phyloP scores from a whole-genome alignment of 2,888 invertebrate genomes.

The Agrotis segetum region DNA sequence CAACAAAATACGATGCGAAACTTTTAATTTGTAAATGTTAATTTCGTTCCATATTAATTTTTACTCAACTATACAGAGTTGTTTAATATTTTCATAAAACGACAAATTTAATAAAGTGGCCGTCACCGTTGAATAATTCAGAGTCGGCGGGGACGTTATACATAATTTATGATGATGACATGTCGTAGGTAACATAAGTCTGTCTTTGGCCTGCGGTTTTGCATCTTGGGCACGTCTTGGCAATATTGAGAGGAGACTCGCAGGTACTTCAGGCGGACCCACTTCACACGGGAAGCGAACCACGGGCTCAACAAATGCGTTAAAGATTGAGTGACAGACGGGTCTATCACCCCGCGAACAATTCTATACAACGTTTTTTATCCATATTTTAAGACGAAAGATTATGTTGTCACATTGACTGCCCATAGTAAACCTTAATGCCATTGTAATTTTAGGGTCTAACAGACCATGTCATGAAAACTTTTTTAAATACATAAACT shows the following conservation, averaged over 20 bases:
- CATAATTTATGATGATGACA: conserved; percentile 90
- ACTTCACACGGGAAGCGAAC: conserved; percentile 58
- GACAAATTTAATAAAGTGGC: conserved; percentile 90
- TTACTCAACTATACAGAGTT: conserved; percentile 71
- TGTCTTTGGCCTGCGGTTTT: conserved; percentile 86
- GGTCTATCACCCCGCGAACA: conserved; percentile 23
- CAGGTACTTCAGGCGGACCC: conserved; percentile 53
- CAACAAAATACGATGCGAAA: conserved; percentile 64
- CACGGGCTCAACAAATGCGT: conserved; percentile 38
- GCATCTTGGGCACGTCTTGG: conserved; percentile 86
- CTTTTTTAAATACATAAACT: no score
- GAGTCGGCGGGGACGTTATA: conserved; percentile 81
- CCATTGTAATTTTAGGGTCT: neutral
- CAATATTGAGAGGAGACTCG: conserved; percentile 77
- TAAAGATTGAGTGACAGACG: conserved; percentile 37
- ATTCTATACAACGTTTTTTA: conserved; percentile 14
- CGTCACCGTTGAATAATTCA: conserved; percentile 89
- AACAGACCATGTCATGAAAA: no score
- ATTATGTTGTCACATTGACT: neutral
- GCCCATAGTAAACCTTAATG: neutral
- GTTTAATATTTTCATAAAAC: conserved; percentile 83
- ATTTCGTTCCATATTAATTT: conserved; percentile 80
- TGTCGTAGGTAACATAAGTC: conserved; percentile 85
- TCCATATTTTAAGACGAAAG: neutral
- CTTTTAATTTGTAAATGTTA: conserved; percentile 76